phyloP scores from a whole-genome alignment of 2,113 vertebrate species.

The Naja naja region DNA sequence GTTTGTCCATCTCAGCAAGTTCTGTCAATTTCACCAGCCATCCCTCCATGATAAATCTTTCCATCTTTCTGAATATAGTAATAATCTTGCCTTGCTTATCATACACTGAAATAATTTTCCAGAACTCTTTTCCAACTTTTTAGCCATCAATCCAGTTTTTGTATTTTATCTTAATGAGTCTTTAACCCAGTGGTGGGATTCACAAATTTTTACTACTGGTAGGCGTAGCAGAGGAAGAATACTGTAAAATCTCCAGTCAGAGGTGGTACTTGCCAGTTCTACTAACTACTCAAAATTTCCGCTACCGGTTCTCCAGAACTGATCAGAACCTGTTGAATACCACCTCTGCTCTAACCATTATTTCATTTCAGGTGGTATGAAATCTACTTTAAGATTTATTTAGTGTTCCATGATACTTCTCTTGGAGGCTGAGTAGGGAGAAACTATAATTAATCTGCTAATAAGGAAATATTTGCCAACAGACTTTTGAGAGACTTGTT shows the following conservation, averaged over 20 bases:
- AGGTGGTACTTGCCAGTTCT: too few species aligned
- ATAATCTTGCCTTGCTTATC: neutral
- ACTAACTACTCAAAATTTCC: too few species aligned
- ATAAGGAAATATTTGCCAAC: neutral
- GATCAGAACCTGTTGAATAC: too few species aligned
- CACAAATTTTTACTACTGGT: too few species aligned
- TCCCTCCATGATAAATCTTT: neutral
- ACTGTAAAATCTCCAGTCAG: too few species aligned
- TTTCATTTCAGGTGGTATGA: slow-evolving; percentile 22
- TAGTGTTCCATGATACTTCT: slow-evolving; percentile 20
- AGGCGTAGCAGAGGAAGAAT: too few species aligned
- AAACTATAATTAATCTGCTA: slow-evolving; percentile 42
- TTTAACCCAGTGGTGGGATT: too few species aligned
- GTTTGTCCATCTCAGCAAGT: neutral
- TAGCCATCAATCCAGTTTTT: neutral
- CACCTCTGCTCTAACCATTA: neutral
- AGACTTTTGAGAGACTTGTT: slow-evolving; percentile 16
- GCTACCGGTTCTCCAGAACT: too few species aligned
- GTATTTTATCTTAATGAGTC: slow-evolving; percentile 22
- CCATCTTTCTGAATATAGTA: neutral
- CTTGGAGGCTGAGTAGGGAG: neutral
- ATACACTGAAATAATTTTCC: neutral
- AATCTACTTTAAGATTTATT: neutral
- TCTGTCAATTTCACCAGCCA: neutral
- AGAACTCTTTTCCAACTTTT: neutral